Evolutionary conservation across 1,140 invertebrate species (phyloP).

Genomic region (Aphis gossypii): DNA sequence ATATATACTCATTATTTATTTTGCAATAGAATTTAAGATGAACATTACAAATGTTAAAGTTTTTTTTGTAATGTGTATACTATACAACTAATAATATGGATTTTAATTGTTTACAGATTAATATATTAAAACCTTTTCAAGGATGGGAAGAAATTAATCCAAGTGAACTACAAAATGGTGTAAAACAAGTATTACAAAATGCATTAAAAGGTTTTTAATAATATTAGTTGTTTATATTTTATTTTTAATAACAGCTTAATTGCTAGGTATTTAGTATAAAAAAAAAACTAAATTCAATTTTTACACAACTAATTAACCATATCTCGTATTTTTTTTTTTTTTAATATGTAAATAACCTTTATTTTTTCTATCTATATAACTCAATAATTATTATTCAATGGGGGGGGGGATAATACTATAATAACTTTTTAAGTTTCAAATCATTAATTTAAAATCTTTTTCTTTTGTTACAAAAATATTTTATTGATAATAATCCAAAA

Average conservation of each 20-base stretch:
- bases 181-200: slow-evolving; percentile 40
- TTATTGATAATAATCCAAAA: not conserved
- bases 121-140: slow-evolving; percentile 46
- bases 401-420: no score
- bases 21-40: no score
- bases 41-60: not conserved
- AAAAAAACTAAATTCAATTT: no score
- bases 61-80: not conserved
- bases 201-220: slow-evolving; percentile 51
- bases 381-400: no score
- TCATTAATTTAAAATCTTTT: not conserved
- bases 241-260: not conserved
- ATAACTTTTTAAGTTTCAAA: no score
- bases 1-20: no score
- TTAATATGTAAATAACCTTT: no score
- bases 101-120: not conserved
- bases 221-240: not conserved
- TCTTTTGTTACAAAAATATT: not conserved
- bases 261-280: not conserved
- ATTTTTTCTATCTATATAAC: no score
- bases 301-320: no score
- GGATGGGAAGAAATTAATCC: slow-evolving; percentile 47
- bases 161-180: slow-evolving; percentile 22
- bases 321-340: no score
- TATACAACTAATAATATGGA: not conserved